Conservation (phyloP, 1,140 invertebrate genomes). For the Ericerus pela region DNA sequence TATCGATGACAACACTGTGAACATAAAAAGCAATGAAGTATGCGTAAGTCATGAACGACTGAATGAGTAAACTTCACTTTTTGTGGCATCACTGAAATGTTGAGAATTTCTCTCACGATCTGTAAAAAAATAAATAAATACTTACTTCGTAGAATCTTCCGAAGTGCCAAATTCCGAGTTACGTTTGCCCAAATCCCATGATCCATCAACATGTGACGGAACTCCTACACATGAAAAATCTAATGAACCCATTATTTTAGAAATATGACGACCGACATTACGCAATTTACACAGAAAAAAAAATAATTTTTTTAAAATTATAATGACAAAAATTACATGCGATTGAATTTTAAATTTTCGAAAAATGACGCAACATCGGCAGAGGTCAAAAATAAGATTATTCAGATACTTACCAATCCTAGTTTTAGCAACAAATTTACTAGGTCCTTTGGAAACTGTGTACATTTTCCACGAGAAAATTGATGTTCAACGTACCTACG, state of each 20-base stretch:
- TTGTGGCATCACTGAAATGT: no score
- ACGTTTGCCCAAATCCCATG: neutral
- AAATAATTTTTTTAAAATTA: neutral
- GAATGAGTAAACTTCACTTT: no score
- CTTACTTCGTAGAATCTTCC: neutral
- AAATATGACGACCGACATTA: neutral
- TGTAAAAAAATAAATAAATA: no score
- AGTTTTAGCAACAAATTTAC: slow-evolving; percentile 71
- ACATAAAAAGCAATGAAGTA: slow-evolving; percentile 14
- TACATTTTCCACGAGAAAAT: slow-evolving; percentile 42
- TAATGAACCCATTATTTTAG: neutral
- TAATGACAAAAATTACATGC: slow-evolving; percentile 7
- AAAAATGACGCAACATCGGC: neutral
- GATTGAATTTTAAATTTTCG: neutral
- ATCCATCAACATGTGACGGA: neutral
- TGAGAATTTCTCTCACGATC: no score
- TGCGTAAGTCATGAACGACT: no score
- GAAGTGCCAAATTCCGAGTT: neutral
- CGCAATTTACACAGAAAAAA: neutral
- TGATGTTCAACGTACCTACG: neutral
- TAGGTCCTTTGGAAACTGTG: slow-evolving; percentile 66
- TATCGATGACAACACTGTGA: slow-evolving; percentile 34
- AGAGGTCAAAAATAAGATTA: slow-evolving; percentile 5
- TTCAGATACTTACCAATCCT: slow-evolving; percentile 45
- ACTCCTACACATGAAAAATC: slow-evolving; percentile 27